Conservation (phyloP, 1,140 invertebrate species). For the Pseudomyrmex pallidus region DNA sequence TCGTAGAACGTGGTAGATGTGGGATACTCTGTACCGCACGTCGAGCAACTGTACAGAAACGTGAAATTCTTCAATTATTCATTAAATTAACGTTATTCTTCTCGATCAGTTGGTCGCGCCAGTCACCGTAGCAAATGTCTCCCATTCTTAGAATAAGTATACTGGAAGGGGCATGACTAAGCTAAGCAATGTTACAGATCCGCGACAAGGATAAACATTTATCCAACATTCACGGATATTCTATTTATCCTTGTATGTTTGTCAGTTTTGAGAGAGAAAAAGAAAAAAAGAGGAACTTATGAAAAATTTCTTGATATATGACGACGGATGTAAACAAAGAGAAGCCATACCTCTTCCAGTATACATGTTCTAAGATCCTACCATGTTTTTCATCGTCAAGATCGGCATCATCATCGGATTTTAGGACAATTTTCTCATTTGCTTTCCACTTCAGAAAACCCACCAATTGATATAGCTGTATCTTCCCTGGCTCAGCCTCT, state of each 20-base stretch:
- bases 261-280: too few species aligned
- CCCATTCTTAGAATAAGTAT: too few species aligned
- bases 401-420: constrained; percentile 73
- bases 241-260: too few species aligned
- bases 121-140: constrained; percentile 68
- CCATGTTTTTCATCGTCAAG: constrained; percentile 73
- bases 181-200: too few species aligned
- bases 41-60: constrained; percentile 85
- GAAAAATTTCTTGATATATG: too few species aligned
- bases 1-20: constrained; percentile 89
- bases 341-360: too few species aligned
- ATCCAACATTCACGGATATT: too few species aligned
- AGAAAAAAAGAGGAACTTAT: too few species aligned
- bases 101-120: constrained; percentile 73
- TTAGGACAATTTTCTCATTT: constrained; percentile 75
- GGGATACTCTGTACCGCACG: constrained; percentile 87
- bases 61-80: constrained; percentile 56
- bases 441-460: constrained; percentile 75
- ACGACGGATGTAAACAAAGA: too few species aligned
- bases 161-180: too few species aligned
- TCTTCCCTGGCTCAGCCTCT: constrained; percentile 88
- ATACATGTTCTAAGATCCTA: constrained; percentile 65
- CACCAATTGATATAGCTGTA: constrained; percentile 89
- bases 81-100: constrained; percentile 47
- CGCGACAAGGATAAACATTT: too few species aligned